phyloP scores from a whole-genome alignment of 2,888 invertebrate genomes.

The Chaetogeoica ovagalla region DNA sequence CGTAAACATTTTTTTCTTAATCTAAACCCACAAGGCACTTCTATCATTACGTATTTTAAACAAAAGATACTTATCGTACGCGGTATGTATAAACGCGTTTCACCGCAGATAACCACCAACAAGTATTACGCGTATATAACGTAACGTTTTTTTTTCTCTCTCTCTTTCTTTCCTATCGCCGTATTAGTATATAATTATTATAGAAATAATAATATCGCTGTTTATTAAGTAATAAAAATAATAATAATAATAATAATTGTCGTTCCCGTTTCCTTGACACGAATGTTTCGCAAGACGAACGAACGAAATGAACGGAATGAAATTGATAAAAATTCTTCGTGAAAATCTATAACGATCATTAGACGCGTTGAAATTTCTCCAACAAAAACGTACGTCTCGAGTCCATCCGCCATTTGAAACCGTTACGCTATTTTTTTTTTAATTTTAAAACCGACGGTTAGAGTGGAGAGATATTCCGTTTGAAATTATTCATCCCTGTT shows the following conservation, averaged over 20 bases:
- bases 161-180: conserved; percentile 5
- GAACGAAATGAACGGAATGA: too few relatives aligned
- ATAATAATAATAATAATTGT: background rate
- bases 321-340: too few relatives aligned
- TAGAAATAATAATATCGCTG: background rate
- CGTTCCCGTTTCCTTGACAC: conserved; percentile 22
- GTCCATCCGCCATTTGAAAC: too few relatives aligned
- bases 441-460: too few relatives aligned
- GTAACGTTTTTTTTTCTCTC: too few relatives aligned
- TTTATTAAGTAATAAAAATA: background rate
- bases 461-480: too few relatives aligned
- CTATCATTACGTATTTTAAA: background rate
- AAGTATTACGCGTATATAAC: background rate
- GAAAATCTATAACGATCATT: too few relatives aligned
- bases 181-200: background rate
- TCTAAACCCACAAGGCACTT: conserved; percentile 4
- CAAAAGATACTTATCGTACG: background rate
- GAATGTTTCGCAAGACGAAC: background rate
- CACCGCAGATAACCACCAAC: background rate
- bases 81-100: too few relatives aligned
- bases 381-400: too few relatives aligned
- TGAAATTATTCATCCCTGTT: too few relatives aligned
- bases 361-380: too few relatives aligned
- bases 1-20: background rate
- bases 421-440: too few relatives aligned